Evolutionary conservation across 2,113 vertebrate species (phyloP).

Genomic region (Jacana jacana): DNA sequence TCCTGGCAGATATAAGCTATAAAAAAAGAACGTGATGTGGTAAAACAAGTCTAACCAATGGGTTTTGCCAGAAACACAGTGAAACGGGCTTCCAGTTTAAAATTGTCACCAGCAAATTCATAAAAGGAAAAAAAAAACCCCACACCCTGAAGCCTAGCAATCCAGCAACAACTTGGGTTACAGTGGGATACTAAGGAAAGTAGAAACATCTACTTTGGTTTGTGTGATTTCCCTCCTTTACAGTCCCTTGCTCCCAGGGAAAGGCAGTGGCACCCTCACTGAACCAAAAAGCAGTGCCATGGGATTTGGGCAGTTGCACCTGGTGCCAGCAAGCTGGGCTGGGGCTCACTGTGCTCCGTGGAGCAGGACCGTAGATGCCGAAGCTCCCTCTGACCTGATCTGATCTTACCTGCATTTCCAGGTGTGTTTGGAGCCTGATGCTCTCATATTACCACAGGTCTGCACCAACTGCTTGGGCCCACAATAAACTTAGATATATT

Average conservation of each 20-base stretch:
- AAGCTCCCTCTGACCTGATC: neutral
- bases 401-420: neutral
- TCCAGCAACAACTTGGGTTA: neutral
- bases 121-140: neutral
- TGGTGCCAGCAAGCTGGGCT: neutral
- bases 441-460: neutral
- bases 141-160: neutral
- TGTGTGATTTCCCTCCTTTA: neutral
- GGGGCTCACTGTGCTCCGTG: accelerated
- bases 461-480: neutral
- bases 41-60: constrained; percentile 31
- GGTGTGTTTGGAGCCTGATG: neutral
- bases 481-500: neutral
- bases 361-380: neutral
- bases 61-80: neutral
- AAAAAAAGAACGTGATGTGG: constrained; percentile 3
- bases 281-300: accelerated
- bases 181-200: neutral
- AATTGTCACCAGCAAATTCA: neutral
- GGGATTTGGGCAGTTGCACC: neutral
- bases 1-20: constrained; percentile 2
- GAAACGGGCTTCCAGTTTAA: neutral
- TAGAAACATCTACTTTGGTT: neutral
- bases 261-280: neutral
- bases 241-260: neutral